Conservation (phyloP, 2,113 vertebrate genomes). For the Podocnemis expansa region DNA sequence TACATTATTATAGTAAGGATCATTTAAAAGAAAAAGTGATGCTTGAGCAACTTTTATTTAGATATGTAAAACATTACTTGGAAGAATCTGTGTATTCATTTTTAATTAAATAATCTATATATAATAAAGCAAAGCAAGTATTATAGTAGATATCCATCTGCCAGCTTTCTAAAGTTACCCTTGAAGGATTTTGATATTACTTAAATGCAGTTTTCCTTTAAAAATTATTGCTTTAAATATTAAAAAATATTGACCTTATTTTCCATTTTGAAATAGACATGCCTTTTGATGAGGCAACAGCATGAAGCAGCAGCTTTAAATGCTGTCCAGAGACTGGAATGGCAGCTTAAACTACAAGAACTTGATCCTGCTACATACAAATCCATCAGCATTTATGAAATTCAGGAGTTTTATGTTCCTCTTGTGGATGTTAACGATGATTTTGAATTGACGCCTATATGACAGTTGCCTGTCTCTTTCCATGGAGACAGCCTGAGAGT, state of each 20-base stretch:
- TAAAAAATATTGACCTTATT: conserved; percentile 3
- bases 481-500: conserved; percentile 1
- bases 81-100: background rate
- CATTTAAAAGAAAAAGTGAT: background rate
- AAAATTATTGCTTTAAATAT: background rate
- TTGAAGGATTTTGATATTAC: background rate
- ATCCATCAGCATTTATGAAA: conserved; percentile 98
- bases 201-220: background rate
- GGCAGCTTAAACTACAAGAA: conserved; percentile 98
- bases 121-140: background rate
- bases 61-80: background rate
- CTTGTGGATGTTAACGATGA: conserved; percentile 99
- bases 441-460: conserved; percentile 98
- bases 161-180: background rate
- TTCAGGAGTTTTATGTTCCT: conserved; percentile 97
- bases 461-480: conserved; percentile 60
- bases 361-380: conserved; percentile 97
- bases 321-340: conserved; percentile 96
- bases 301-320: conserved; percentile 98
- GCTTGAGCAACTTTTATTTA: background rate
- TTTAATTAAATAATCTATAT: background rate
- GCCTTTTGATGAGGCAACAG: conserved; percentile 98
- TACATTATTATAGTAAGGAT: background rate
- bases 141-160: background rate
- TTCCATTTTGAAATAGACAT: conserved; percentile 83